Evolutionary conservation across 2,113 vertebrate species (phyloP).

Genomic region (Sebastes schlegelii): DNA sequence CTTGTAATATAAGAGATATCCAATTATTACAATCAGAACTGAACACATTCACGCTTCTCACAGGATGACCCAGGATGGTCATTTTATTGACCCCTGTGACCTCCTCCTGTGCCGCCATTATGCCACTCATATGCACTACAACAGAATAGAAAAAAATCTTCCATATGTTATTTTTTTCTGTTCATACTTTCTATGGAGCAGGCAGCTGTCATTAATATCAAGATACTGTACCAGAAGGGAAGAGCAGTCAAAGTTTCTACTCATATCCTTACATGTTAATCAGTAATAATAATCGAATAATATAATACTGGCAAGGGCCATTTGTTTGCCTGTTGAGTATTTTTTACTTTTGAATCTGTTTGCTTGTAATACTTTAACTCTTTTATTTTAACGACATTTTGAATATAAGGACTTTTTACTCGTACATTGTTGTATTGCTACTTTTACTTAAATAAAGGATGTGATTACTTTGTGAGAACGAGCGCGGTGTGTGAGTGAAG

Average conservation of each 20-base stretch:
- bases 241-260: no score
- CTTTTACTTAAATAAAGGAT: no score
- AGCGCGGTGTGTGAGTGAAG: no score
- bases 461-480: no score
- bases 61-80: no score
- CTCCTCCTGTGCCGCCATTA: neutral
- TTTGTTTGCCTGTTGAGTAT: neutral
- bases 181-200: neutral
- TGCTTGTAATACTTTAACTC: neutral
- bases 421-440: no score
- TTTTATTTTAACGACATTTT: neutral
- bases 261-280: no score
- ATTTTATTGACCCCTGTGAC: no score
- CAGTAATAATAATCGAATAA: neutral
- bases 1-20: neutral
- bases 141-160: neutral
- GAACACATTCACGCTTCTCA: neutral
- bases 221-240: no score
- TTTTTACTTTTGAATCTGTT: neutral
- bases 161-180: neutral
- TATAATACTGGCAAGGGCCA: neutral
- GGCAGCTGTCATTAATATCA: no score
- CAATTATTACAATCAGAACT: neutral
- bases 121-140: neutral
- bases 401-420: neutral